Evolutionary conservation across 2,113 vertebrate genomes (phyloP).

Genomic region (Leptosomus discolor): DNA sequence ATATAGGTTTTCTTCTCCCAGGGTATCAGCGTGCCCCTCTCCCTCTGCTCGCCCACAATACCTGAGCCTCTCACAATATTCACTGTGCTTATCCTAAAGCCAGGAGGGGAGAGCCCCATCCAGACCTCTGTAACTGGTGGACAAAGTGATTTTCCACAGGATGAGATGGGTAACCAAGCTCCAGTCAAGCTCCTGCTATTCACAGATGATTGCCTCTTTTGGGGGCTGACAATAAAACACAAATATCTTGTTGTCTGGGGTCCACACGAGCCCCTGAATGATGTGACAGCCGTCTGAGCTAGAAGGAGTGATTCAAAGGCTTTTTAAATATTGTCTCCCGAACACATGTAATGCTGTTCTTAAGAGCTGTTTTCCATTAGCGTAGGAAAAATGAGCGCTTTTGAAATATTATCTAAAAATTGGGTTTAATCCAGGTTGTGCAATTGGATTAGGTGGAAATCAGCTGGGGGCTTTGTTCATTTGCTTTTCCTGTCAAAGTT

Average conservation of each 20-base stretch:
- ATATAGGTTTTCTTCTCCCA: neutral
- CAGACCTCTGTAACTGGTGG: neutral
- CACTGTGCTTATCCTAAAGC: neutral
- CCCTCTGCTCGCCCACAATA: accelerated
- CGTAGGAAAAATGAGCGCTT: neutral
- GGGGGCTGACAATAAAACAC: neutral
- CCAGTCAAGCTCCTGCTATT: neutral
- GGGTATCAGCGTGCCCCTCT: accelerated
- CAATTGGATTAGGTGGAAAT: neutral
- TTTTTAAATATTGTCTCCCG: neutral
- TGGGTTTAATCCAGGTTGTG: neutral
- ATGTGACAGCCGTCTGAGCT: neutral
- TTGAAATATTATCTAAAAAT: neutral
- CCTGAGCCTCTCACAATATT: neutral
- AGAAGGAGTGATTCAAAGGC: neutral
- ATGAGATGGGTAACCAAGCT: neutral
- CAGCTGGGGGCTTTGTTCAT: neutral
- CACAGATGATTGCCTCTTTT: neutral
- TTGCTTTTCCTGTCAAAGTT: neutral
- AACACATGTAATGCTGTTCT: neutral
- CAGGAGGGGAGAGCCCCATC: neutral
- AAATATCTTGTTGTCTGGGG: neutral
- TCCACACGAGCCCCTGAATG: neutral
- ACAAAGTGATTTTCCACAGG: neutral
- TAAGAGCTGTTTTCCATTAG: neutral